A percentile compares a stretch with the other conserved stretches of the same genome.
These are phyloP conservation scores for Galagoides demidoff DNA, from an alignment of 2,797 vertebrate genomes.

Conservation along the genomic window DNA sequence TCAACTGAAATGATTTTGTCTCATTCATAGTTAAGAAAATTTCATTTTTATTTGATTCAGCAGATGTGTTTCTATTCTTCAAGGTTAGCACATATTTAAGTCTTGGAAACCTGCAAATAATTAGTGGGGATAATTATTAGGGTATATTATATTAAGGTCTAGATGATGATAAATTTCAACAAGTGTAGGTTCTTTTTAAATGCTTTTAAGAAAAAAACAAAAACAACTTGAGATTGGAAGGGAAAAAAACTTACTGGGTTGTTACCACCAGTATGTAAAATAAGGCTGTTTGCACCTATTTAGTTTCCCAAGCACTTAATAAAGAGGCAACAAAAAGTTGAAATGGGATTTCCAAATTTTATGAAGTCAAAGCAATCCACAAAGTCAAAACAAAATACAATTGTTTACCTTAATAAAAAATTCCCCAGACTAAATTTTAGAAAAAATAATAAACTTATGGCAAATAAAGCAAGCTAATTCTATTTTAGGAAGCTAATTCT, in stretches of 20 bases:
- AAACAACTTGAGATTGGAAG: neutral
- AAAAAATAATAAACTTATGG: constrained; percentile 34
- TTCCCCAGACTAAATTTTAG: constrained; percentile 36
- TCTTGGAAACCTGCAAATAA: constrained; percentile 21
- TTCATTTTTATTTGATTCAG: constrained; percentile 38
- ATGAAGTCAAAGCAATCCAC: constrained; percentile 27
- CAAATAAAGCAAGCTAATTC: constrained; percentile 57
- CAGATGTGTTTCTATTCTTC: constrained; percentile 8
- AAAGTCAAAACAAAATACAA: constrained; percentile 39
- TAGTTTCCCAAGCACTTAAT: constrained; percentile 27
- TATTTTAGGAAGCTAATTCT: constrained; percentile 51
- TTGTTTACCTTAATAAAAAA: constrained; percentile 48
- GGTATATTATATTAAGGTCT: neutral
- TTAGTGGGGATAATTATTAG: neutral
- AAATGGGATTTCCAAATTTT: constrained; percentile 62
- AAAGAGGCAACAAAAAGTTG: constrained; percentile 47
- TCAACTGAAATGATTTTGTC: neutral
- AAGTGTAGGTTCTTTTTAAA: neutral
- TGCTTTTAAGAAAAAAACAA: neutral
- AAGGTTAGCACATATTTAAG: constrained; percentile 10
- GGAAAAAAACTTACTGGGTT: neutral
- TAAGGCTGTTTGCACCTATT: neutral
- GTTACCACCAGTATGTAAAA: constrained; percentile 15
- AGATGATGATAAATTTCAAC: neutral
- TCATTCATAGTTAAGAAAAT: constrained; percentile 18